phyloP scores from a whole-genome alignment of 2,888 invertebrate genomes.

The Hemaris fuciformis region DNA sequence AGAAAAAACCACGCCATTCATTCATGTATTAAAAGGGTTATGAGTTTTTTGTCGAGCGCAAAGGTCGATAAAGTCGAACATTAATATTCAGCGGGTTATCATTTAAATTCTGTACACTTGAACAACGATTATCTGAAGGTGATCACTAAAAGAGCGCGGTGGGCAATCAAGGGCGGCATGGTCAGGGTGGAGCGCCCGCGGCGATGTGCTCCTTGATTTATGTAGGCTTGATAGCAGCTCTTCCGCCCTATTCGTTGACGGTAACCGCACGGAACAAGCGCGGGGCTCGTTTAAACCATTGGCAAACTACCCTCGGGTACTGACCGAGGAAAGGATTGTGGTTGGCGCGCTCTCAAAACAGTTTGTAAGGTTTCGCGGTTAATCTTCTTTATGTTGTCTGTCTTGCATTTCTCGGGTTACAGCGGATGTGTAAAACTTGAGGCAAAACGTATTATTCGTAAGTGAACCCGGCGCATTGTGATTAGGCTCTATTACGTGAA shows the following conservation, averaged over 20 bases:
- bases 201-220: slow-evolving; percentile 71
- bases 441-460: background rate
- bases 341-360: slow-evolving; percentile 19
- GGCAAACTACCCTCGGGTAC: slow-evolving; percentile 31
- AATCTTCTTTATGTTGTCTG: slow-evolving; percentile 12
- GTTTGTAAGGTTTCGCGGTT: slow-evolving; percentile 27
- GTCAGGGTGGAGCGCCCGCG: slow-evolving; percentile 60
- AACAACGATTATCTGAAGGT: slow-evolving; percentile 54
- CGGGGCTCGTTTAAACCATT: slow-evolving; percentile 45
- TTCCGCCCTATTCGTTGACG: slow-evolving; percentile 73
- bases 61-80: slow-evolving; percentile 36
- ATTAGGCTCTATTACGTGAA: background rate
- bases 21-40: slow-evolving; percentile 54
- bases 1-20: slow-evolving; percentile 47
- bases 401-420: background rate
- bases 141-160: slow-evolving; percentile 53
- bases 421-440: background rate
- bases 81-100: slow-evolving; percentile 49
- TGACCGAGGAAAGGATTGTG: slow-evolving; percentile 27
- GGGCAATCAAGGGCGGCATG: slow-evolving; percentile 60
- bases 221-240: slow-evolving; percentile 67
- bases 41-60: slow-evolving; percentile 42
- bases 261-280: slow-evolving; percentile 56
- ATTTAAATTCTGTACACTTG: slow-evolving; percentile 43
- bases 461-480: background rate